Evolutionary conservation across 2,113 vertebrate species (phyloP).

Genomic region (Plotosus lineatus): DNA sequence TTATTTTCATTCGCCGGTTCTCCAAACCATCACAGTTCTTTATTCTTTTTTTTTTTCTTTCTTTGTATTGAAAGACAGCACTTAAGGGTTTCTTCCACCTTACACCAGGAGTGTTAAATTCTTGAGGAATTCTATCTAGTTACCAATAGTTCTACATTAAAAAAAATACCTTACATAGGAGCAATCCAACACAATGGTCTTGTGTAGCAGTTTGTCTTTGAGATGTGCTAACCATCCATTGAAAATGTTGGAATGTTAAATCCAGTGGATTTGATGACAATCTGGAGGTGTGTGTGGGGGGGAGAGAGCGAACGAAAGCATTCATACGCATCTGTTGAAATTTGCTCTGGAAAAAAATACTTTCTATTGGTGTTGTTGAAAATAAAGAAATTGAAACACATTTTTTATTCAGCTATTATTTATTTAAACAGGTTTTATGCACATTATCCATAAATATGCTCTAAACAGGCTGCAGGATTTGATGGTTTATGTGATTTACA

Average conservation of each 20-base stretch:
- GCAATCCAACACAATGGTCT: slow-evolving; percentile 14
- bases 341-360: slow-evolving; percentile 59
- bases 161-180: slow-evolving; percentile 23
- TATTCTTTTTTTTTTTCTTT: no score
- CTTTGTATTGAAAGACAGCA: slow-evolving; percentile 42
- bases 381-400: slow-evolving; percentile 69
- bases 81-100: slow-evolving; percentile 72
- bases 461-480: background rate
- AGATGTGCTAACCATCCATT: background rate
- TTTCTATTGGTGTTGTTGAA: slow-evolving; percentile 54
- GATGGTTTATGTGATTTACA: background rate
- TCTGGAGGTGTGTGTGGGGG: background rate
- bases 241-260: slow-evolving; percentile 4
- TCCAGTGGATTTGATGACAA: background rate
- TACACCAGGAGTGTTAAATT: slow-evolving; percentile 47
- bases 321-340: slow-evolving; percentile 53
- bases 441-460: background rate
- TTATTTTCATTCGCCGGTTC: slow-evolving; percentile 1
- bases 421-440: background rate
- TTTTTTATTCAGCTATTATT: background rate
- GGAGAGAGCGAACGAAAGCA: slow-evolving; percentile 23
- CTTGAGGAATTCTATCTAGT: slow-evolving; percentile 13
- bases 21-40: background rate
- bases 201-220: slow-evolving; percentile 16
- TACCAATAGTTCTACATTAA: background rate